Base-by-base conservation (phyloP, 2,888 invertebrate genomes). In the Tipula helvola region DNA sequence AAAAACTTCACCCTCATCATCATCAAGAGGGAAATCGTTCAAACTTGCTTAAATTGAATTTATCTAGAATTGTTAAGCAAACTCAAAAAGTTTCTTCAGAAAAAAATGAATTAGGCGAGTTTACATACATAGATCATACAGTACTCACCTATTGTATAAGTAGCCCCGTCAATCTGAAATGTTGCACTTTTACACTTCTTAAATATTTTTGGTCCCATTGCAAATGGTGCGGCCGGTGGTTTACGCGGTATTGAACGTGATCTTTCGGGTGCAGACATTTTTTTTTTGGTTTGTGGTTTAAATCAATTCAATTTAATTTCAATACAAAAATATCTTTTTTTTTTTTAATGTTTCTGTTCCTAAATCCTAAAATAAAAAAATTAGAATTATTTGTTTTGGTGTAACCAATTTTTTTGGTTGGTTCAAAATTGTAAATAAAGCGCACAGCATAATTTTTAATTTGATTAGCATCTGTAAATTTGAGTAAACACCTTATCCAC, bases 111-210 rank as follows among this genome's bases (percentile, higher is more conserved):
- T n/a, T n/a, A n/a, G n/a, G n/a, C n/a, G n/a, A n/a, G n/a, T n/a
- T n/a, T n/a, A n/a, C n/a, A n/a, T n/a, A n/a, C n/a, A n/a, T n/a
- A n/a, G n/a, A n/a, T n/a, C n/a, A n/a, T 28, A 28, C 28, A 28
- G 36, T 36, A 86, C 36, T 86, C 92, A 96, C 96, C 96, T 92
- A 96, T 96, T 88, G 96, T 96, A 90, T 96, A 96, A 88, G 96
- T 96, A 88, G 96, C 96, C 90, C 96, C 96, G 92, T 96, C 96
- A 91, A 96, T 94, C 89, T 96, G 96, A 91, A 96, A 96, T 88
- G 96, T 96, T 86, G 96, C 96, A 91, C 96, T 96, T 92, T 96
- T 96, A 93, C 96, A 96, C 92, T 96, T 96, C 93, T 95, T 95
- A 92, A 95, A 95, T 88, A 95, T 91, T 90, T 95, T 94, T 57